These are phyloP conservation scores for Mesembrinibis cayennensis DNA, from an alignment of 2,113 vertebrate genomes.

Conservation along the genomic window DNA sequence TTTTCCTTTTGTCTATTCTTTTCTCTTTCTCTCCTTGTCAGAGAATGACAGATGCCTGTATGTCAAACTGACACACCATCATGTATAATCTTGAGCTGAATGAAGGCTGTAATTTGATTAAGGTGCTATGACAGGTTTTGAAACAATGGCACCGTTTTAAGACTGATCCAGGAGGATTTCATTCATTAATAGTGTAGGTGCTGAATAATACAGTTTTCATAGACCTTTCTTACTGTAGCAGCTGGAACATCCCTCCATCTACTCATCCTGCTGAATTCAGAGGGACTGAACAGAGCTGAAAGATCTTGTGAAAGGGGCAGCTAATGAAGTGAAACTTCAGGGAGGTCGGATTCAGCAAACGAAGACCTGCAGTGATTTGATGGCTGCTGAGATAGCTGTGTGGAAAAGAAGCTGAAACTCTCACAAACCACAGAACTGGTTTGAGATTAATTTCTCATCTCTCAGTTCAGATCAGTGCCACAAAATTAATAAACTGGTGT, in stretches of 20 bases:
- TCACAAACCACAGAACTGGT: neutral
- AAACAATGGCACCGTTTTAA: neutral
- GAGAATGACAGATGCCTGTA: neutral
- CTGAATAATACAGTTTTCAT: neutral
- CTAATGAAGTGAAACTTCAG: neutral
- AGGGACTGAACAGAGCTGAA: neutral
- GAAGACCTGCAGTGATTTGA: neutral
- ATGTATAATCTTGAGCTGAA: neutral
- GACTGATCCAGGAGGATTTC: neutral
- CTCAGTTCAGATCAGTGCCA: neutral
- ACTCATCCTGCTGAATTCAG: neutral
- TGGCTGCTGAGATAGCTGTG: neutral
- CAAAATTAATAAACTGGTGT: neutral
- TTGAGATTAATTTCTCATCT: neutral
- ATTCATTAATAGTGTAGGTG: neutral
- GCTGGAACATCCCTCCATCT: neutral
- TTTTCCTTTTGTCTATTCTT: neutral
- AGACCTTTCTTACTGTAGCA: neutral
- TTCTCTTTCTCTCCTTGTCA: neutral
- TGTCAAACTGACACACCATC: neutral
- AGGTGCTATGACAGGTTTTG: neutral
- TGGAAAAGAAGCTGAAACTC: neutral
- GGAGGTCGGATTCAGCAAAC: neutral
- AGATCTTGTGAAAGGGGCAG: neutral
- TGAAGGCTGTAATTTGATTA: conserved; percentile 4